A percentile compares a stretch with the other conserved stretches of the same genome.
These are phyloP conservation scores for Lontra canadensis DNA, from an alignment of 2,113 vertebrate species.

Conservation along the genomic window DNA sequence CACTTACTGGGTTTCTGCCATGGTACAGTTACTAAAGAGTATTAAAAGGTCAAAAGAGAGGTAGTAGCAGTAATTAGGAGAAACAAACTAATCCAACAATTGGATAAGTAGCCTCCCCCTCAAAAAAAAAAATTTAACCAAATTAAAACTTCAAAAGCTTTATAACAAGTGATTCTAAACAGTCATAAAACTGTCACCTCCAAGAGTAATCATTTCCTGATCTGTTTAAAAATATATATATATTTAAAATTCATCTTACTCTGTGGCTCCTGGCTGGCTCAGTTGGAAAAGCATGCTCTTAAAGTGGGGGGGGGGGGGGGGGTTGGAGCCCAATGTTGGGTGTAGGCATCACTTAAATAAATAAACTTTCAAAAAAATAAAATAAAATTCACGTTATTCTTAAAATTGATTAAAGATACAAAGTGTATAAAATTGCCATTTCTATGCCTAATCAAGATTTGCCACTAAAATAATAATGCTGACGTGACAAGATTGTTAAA, in stretches of 20 bases:
- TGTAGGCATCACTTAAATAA: background rate
- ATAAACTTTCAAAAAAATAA: background rate
- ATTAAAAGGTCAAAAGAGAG: conserved; percentile 28
- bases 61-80: background rate
- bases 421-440: background rate
- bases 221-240: background rate
- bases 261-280: background rate
- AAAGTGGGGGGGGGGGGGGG: rapidly evolving
- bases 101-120: background rate
- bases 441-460: background rate
- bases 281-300: background rate
- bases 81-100: conserved; percentile 6
- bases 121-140: background rate
- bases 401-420: conserved; percentile 28
- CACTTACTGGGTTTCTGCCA: background rate
- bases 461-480: background rate
- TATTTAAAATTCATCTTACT: background rate
- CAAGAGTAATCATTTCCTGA: background rate
- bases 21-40: background rate
- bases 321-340: background rate
- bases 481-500: background rate
- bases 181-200: conserved; percentile 57
- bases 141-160: conserved; percentile 51
- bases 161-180: conserved; percentile 33
- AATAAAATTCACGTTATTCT: background rate